Evolutionary conservation across 1,140 invertebrate genomes (phyloP).

Genomic region (Platorchestia sp.): DNA sequence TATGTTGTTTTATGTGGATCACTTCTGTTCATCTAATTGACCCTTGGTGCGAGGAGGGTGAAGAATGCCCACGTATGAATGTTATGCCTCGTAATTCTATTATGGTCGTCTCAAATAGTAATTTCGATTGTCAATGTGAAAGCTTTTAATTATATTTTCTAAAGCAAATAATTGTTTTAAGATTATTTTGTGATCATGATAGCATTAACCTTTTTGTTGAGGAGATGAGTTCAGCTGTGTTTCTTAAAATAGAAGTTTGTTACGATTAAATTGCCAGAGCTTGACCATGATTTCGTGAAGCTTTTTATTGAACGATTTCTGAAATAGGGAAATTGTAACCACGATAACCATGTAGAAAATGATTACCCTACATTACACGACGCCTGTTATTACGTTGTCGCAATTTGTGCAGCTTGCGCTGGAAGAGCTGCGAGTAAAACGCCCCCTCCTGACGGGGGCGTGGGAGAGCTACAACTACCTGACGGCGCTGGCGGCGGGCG

Average conservation of each 20-base stretch:
- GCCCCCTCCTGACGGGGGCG: slow-evolving; percentile 38
- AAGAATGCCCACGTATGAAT: background rate
- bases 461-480: slow-evolving; percentile 52
- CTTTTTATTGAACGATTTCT: too few species aligned
- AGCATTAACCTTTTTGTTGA: too few species aligned
- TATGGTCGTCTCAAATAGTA: background rate
- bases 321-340: too few species aligned
- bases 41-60: background rate
- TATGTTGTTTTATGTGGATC: too few species aligned
- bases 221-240: too few species aligned
- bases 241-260: too few species aligned
- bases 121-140: background rate
- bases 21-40: background rate
- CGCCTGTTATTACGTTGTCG: too few species aligned
- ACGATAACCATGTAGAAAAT: too few species aligned
- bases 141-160: background rate
- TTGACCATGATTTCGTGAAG: too few species aligned
- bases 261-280: too few species aligned
- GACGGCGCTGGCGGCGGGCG: background rate
- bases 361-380: too few species aligned
- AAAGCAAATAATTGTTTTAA: background rate
- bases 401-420: background rate
- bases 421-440: slow-evolving; percentile 18
- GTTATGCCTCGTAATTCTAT: background rate
- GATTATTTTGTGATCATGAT: background rate